Conservation (phyloP, 2,113 vertebrate genomes). For the Callopanchax toddi region DNA sequence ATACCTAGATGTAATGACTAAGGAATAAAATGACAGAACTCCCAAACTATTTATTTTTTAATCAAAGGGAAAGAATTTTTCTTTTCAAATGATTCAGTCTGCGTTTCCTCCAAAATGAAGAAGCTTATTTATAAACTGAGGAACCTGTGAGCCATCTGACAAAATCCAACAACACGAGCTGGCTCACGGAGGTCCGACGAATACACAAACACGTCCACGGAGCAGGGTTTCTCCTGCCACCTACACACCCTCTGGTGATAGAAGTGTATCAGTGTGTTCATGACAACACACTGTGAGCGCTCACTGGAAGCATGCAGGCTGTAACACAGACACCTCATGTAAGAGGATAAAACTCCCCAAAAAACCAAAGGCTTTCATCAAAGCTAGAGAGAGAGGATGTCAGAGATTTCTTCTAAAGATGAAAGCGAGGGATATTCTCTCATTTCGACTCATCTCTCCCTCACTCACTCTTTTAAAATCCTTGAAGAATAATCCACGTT, state of each 20-base stretch:
- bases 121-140: too few relatives aligned
- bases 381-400: constrained; percentile 69
- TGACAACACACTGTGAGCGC: constrained; percentile 7
- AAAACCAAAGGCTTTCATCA: constrained; percentile 74
- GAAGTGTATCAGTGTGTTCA: constrained; percentile 36
- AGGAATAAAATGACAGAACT: too few relatives aligned
- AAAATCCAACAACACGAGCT: constrained; percentile 20
- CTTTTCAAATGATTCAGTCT: not conserved
- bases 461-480: constrained; percentile 64
- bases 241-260: constrained; percentile 52
- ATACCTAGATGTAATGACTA: not conserved
- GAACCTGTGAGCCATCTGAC: not conserved
- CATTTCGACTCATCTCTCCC: constrained; percentile 65
- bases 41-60: too few relatives aligned
- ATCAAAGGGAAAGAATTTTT: not conserved
- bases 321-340: constrained; percentile 64
- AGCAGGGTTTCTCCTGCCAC: constrained; percentile 38
- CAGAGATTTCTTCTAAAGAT: constrained; percentile 77
- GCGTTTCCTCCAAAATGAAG: not conserved
- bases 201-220: constrained; percentile 4
- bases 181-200: constrained; percentile 16
- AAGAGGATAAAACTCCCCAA: constrained; percentile 77
- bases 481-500: constrained; percentile 65
- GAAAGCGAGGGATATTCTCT: constrained; percentile 79
- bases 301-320: constrained; percentile 10